Evolutionary conservation across 2,888 invertebrate species (phyloP), one percentile per base, ranked within the genome.

Genomic region (Drosophila barbarae): DNA sequence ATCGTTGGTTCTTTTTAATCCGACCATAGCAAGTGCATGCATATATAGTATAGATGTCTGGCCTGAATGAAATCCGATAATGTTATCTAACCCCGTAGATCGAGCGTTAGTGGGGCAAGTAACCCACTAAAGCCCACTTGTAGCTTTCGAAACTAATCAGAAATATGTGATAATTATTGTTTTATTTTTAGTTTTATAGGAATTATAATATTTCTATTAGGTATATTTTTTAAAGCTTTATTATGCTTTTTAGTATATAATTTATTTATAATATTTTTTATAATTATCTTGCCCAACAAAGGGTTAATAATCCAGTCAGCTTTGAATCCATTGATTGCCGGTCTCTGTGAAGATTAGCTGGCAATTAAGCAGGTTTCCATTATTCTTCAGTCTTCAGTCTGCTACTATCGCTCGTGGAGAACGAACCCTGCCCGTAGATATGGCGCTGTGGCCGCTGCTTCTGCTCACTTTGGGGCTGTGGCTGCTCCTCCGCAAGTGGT

Each of bases 401-500:
- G 39, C 21, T 9, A 4, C 13, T 15, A 21, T 23, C 36, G 15
- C 21, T 34, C 18, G 18, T 13, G 5, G 28, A 38, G 51, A 39
- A 42, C 42, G 50, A 32, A 39, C 36, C 18, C 42, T 30, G n/a
- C 15, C 18, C 1, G 10, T 23, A 26, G 35, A 60, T 28, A 69
- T 70, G 71, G 47, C 64, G 10, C 13, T 58, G 26, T 72, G 63
- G 54, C 23, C 55, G 9, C 49, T 77, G 39, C n/a, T 55, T 12
- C 32, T 72, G 21, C 10, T 73, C 30, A 26, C 35, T 2, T 30
- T 69, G 44, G 57, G 15, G 4, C 7, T 60, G 13, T 32, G 61
- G 21, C 38, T 72, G 2, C 47, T 71, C 13, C 5, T 42, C n/a
- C 55, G 51, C 4, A 80, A 80, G 39, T 82, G 82, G 41, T 49